A percentile compares a stretch with the other conserved stretches of the same genome.
Conservation (phyloP, 2,113 vertebrate species). For the Ciconia boyciana region DNA sequence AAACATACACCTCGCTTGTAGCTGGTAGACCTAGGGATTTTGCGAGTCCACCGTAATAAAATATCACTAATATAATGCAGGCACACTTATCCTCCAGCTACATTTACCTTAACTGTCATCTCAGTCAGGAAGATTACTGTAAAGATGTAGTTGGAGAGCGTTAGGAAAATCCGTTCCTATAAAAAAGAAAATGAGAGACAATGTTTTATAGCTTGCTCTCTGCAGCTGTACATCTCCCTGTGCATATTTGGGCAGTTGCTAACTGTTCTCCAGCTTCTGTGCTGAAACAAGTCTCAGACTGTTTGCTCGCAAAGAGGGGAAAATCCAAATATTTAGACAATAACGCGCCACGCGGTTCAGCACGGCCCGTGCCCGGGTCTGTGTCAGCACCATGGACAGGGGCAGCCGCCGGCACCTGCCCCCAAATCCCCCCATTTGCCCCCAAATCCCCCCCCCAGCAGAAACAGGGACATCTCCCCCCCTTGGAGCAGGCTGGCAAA, state of each 20-base stretch:
- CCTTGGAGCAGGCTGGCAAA: neutral
- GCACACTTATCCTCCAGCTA: neutral
- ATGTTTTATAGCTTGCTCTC: neutral
- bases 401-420: rapidly evolving
- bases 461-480: neutral
- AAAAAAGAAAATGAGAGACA: conserved; percentile 18
- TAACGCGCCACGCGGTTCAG: rapidly evolving
- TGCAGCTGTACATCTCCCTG: neutral
- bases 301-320: neutral
- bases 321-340: neutral
- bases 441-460: neutral
- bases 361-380: rapidly evolving
- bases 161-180: conserved; percentile 95
- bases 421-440: neutral
- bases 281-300: neutral
- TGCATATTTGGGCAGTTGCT: neutral
- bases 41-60: neutral
- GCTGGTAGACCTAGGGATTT: neutral
- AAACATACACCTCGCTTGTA: neutral
- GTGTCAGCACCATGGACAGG: conserved; percentile 52
- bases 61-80: neutral
- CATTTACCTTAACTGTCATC: conserved; percentile 94
- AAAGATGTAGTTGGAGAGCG: conserved; percentile 97
- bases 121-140: conserved; percentile 95
- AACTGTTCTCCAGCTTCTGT: neutral